Percentiles rank a stretch among this genome's conserved stretches.
phyloP scores from a whole-genome alignment of 2,113 vertebrate genomes.

The Neolamprologus modestus region DNA sequence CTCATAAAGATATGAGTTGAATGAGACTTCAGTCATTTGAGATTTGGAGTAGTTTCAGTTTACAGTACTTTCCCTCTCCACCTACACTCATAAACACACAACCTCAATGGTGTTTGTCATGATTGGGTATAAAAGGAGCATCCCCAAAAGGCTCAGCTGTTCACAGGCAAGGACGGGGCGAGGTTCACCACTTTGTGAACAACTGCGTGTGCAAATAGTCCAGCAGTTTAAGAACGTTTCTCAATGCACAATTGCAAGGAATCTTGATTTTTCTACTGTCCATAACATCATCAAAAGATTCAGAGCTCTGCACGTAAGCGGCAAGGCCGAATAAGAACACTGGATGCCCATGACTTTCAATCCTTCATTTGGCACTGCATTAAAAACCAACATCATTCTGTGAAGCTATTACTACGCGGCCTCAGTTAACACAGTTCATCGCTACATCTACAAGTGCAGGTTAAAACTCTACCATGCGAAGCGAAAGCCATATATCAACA shows the following conservation, averaged over 20 bases:
- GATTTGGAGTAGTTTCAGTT: not conserved
- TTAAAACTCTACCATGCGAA: not conserved
- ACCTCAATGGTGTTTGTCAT: fast-evolving
- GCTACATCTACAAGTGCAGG: not conserved
- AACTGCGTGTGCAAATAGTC: too few species aligned
- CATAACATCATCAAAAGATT: not conserved
- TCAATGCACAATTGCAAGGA: not conserved
- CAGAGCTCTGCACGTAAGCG: not conserved
- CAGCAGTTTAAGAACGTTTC: not conserved
- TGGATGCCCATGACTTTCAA: not conserved
- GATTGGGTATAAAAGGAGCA: not conserved
- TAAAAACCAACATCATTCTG: not conserved
- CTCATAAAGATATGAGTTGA: not conserved
- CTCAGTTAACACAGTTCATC: not conserved
- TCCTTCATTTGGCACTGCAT: not conserved
- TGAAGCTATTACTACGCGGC: fast-evolving
- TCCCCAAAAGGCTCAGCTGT: not conserved
- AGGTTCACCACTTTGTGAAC: not conserved
- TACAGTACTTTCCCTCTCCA: not conserved
- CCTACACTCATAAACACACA: not conserved
- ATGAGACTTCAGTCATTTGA: not conserved
- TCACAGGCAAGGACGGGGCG: not conserved
- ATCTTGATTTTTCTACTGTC: not conserved
- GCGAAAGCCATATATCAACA: not conserved
- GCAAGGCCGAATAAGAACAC: not conserved